phyloP scores from a whole-genome alignment of 2,113 vertebrate genomes.

The Myiopsitta monachus region DNA sequence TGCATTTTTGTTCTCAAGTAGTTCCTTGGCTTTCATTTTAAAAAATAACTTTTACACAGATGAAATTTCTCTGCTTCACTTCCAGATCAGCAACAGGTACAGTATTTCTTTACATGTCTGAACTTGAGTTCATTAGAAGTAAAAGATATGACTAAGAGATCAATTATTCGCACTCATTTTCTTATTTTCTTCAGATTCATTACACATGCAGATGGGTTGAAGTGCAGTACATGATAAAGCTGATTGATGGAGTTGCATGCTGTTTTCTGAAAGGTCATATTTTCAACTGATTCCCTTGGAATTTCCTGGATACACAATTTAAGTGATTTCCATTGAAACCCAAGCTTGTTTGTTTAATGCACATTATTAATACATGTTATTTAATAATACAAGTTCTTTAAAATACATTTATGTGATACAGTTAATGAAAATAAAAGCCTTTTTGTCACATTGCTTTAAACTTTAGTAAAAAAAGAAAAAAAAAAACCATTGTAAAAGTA shows the following conservation, averaged over 20 bases:
- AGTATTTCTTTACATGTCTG: neutral
- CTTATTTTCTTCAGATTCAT: slow-evolving; percentile 46
- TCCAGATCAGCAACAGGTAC: neutral
- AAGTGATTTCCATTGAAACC: slow-evolving; percentile 9
- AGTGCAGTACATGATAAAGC: slow-evolving; percentile 19
- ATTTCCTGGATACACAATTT: slow-evolving; percentile 42
- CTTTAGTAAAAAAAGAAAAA: neutral
- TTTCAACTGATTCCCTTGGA: slow-evolving; percentile 62
- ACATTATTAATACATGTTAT: neutral
- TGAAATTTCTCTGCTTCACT: neutral
- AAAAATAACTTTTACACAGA: neutral
- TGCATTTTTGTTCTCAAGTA: slow-evolving; percentile 3
- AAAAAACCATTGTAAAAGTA: neutral
- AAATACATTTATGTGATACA: neutral
- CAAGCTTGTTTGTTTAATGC: neutral
- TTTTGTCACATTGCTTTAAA: neutral
- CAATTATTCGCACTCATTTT: neutral
- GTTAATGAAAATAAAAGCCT: neutral
- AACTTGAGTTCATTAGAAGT: neutral
- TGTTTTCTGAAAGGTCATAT: slow-evolving; percentile 61
- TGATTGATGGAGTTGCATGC: slow-evolving; percentile 56
- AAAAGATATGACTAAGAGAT: neutral
- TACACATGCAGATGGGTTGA: slow-evolving; percentile 24
- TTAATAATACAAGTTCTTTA: neutral
- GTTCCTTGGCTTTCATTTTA: neutral